Percentiles rank a stretch among this genome's conserved stretches.
Conservation (phyloP, 1,140 invertebrate genomes). For the Pantala flavescens region DNA sequence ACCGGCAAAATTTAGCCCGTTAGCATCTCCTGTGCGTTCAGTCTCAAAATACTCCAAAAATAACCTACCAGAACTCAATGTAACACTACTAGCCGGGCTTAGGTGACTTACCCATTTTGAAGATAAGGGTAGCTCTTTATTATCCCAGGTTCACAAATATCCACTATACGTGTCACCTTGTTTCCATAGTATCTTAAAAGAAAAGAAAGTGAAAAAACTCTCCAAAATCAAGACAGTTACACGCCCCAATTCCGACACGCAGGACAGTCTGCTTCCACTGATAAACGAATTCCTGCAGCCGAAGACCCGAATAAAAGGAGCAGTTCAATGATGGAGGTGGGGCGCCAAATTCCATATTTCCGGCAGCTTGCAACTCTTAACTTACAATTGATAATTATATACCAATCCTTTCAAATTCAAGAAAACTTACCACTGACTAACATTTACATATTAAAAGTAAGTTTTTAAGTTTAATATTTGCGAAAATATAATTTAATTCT, state of each 20-base stretch:
- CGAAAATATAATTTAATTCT: no score
- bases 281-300: slow-evolving; percentile 2
- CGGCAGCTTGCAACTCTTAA: neutral
- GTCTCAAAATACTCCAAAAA: neutral
- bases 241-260: neutral
- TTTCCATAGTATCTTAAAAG: slow-evolving; percentile 10
- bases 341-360: slow-evolving; percentile 8
- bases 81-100: neutral
- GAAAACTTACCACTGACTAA: no score
- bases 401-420: no score
- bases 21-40: no score
- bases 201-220: neutral
- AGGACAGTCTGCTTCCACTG: neutral
- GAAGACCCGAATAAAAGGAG: slow-evolving; percentile 1
- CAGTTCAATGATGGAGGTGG: neutral
- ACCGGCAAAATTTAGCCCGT: no score
- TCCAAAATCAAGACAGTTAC: neutral
- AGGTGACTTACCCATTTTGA: slow-evolving; percentile 5
- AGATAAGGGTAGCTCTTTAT: neutral
- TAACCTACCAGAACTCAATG: neutral
- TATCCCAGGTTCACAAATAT: slow-evolving; percentile 9
- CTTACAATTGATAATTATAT: neutral
- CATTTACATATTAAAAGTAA: no score
- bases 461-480: no score
- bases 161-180: neutral